Evolutionary conservation across 2,888 invertebrate species (phyloP).

Genomic region (Ennomos erosarius): DNA sequence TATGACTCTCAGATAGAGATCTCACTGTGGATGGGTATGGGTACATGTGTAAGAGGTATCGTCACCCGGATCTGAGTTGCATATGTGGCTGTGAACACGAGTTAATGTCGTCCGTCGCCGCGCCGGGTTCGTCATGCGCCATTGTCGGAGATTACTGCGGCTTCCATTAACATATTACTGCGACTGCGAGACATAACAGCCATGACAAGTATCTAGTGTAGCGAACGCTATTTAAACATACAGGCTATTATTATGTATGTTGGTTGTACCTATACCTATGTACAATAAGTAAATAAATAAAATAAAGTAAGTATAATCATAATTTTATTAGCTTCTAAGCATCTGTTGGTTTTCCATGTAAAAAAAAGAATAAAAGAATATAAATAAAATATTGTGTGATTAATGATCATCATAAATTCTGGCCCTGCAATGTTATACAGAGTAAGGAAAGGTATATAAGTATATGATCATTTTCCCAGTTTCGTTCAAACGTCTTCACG

Average conservation of each 20-base stretch:
- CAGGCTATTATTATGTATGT: background rate
- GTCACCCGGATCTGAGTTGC: slow-evolving; percentile 53
- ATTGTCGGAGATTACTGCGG: slow-evolving; percentile 26
- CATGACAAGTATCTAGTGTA: slow-evolving; percentile 8
- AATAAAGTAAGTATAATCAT: no score
- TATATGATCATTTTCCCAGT: no score
- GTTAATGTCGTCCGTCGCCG: slow-evolving; percentile 8
- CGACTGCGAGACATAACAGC: slow-evolving; percentile 21
- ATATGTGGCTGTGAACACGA: slow-evolving; percentile 40
- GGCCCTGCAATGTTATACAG: no score
- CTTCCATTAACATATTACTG: slow-evolving; percentile 27
- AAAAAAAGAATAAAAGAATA: no score
- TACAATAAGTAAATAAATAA: no score
- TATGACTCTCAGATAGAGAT: slow-evolving; percentile 28
- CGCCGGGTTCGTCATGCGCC: slow-evolving; percentile 39
- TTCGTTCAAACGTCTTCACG: no score
- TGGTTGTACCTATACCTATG: background rate
- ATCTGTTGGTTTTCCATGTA: no score
- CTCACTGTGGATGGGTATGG: slow-evolving; percentile 19
- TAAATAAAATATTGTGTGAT: no score
- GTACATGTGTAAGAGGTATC: slow-evolving; percentile 40
- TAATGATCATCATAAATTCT: no score
- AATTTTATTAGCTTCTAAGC: no score
- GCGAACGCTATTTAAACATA: background rate
- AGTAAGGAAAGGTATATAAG: no score